These are phyloP conservation scores for Caenorhabditis sulstoni DNA, from an alignment of 2,888 invertebrate genomes.

Conservation along the genomic window DNA sequence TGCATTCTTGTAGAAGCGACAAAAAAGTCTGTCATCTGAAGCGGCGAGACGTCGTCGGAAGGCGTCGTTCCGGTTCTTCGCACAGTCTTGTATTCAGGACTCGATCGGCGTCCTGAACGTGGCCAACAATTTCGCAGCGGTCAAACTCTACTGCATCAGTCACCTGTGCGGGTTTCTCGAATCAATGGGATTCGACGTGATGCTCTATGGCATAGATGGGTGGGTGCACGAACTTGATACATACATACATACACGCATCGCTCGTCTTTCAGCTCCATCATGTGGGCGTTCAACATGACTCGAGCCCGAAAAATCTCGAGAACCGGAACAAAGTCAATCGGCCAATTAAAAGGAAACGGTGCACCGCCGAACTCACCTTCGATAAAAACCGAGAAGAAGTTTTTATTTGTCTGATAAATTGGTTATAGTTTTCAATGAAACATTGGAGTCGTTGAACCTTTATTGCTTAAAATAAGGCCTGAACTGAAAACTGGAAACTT, in stretches of 20 bases:
- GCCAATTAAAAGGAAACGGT: too few species aligned
- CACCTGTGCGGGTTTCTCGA: constrained; percentile 1
- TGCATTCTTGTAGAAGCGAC: constrained; percentile 18
- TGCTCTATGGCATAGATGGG: constrained; percentile 39
- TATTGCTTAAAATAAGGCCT: too few species aligned
- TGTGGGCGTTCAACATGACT: constrained; percentile 16
- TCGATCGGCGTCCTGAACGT: constrained; percentile 24
- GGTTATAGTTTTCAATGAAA: too few species aligned
- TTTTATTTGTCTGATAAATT: too few species aligned
- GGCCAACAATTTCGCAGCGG: constrained; percentile 17
- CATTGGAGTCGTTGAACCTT: too few species aligned
- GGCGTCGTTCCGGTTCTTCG: constrained; percentile 11
- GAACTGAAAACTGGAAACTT: too few species aligned
- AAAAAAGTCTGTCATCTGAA: background rate
- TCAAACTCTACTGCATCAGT: background rate
- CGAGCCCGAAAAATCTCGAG: too few species aligned
- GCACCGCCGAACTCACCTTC: too few species aligned
- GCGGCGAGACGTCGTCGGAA: constrained; percentile 3
- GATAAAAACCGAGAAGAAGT: too few species aligned
- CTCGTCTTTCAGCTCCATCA: constrained; percentile 18
- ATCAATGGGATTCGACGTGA: constrained; percentile 29
- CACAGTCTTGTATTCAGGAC: constrained; percentile 43
- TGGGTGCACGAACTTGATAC: background rate
- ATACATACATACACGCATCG: too few species aligned
- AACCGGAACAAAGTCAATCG: too few species aligned